phyloP scores from a whole-genome alignment of 2,113 vertebrate genomes.

The Vidua chalybeata region DNA sequence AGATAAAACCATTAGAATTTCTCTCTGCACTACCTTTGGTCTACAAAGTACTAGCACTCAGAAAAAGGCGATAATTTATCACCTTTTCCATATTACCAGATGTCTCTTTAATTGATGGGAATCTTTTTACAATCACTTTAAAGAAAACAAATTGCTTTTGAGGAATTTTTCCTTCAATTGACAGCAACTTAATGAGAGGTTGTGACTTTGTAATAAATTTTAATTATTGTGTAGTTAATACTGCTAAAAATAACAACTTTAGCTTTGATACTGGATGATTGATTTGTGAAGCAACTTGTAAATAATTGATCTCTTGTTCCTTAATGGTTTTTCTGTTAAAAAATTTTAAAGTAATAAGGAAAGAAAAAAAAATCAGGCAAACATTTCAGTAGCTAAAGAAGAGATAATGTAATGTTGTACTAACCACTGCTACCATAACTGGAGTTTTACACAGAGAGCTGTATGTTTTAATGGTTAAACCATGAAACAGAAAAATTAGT shows the following conservation, averaged over 20 bases:
- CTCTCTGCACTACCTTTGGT: not conserved
- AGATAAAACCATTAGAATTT: not conserved
- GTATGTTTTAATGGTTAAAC: not conserved
- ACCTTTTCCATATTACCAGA: conserved; percentile 62
- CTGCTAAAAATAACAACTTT: conserved; percentile 74
- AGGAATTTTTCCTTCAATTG: conserved; percentile 46
- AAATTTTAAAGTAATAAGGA: conserved; percentile 25
- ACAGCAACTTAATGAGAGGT: conserved; percentile 65
- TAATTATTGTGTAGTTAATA: conserved; percentile 75
- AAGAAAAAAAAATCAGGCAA: not conserved
- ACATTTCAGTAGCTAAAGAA: not conserved
- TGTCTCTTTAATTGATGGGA: conserved; percentile 63
- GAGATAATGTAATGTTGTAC: not conserved
- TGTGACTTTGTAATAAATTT: conserved; percentile 75
- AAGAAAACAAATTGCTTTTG: conserved; percentile 55
- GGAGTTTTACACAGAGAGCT: not conserved
- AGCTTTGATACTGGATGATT: conserved; percentile 68
- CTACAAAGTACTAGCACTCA: not conserved
- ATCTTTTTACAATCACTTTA: conserved; percentile 34
- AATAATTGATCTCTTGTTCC: conserved; percentile 61
- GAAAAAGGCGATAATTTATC: conserved; percentile 34
- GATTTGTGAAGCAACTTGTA: conserved; percentile 69
- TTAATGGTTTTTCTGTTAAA: conserved; percentile 37
- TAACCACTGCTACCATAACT: not conserved
- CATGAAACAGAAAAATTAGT: not conserved